These are phyloP conservation scores for Cossypha niveicapilla DNA, from an alignment of 2,797 vertebrate species.

Conservation along the genomic window DNA sequence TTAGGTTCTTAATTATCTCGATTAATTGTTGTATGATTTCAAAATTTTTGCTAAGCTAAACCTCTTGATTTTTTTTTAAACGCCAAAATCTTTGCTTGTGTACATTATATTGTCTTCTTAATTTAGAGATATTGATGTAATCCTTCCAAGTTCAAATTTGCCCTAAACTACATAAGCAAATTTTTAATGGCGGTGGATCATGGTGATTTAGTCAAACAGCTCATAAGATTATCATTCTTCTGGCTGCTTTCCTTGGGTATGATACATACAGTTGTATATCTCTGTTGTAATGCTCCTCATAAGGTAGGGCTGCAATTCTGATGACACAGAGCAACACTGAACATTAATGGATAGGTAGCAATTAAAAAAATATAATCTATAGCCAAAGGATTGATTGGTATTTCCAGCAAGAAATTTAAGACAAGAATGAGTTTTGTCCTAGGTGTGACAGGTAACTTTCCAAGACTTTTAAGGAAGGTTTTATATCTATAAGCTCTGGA, in stretches of 20 bases:
- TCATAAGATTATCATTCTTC: neutral
- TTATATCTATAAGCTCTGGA: neutral
- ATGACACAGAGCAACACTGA: neutral
- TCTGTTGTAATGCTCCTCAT: neutral
- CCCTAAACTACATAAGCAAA: neutral
- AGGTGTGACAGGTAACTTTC: neutral
- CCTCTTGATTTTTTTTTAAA: neutral
- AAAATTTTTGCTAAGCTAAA: neutral
- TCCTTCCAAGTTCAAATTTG: neutral
- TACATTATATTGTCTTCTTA: neutral
- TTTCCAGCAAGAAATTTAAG: neutral
- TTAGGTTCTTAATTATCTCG: neutral
- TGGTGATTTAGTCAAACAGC: neutral
- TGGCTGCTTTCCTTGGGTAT: neutral
- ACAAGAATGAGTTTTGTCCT: neutral
- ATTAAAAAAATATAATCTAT: neutral
- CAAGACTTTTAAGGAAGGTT: neutral
- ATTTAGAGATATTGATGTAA: neutral
- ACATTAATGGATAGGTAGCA: neutral
- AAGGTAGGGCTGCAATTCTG: neutral
- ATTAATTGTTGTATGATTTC: neutral
- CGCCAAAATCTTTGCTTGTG: neutral
- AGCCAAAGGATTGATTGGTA: neutral
- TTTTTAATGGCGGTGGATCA: neutral
- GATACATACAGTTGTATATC: neutral